These are phyloP conservation scores for Spinibarbus caldwelli DNA, from an alignment of 2,797 vertebrate genomes.

Conservation along the genomic window DNA sequence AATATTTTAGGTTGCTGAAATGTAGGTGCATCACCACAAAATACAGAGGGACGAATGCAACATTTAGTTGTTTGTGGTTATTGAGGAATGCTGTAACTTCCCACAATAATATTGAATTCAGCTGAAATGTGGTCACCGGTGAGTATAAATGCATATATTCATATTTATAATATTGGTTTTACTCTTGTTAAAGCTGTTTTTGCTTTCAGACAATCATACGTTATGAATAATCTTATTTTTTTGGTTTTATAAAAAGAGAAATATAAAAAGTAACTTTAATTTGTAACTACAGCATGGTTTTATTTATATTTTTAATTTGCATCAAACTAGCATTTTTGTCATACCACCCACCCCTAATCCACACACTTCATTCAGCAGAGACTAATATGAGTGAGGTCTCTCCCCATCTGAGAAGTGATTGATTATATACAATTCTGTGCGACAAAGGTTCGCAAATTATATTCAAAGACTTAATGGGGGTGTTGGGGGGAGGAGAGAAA, in stretches of 20 bases:
- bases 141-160: neutral
- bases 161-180: neutral
- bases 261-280: neutral
- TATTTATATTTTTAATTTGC: neutral
- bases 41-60: neutral
- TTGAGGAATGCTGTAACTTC: neutral
- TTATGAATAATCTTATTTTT: neutral
- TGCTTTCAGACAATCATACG: neutral
- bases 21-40: neutral
- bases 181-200: neutral
- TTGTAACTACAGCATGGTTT: neutral
- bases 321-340: neutral
- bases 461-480: slow-evolving; percentile 79
- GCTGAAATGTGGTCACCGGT: no score
- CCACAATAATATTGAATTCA: neutral
- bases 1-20: neutral
- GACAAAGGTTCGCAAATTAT: slow-evolving; percentile 83
- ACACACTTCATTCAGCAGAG: slow-evolving; percentile 32
- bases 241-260: neutral
- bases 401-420: slow-evolving; percentile 71
- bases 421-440: slow-evolving; percentile 79
- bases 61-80: neutral
- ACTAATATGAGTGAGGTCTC: slow-evolving; percentile 73
- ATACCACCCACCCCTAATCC: slow-evolving; percentile 37
- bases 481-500: slow-evolving; percentile 59